Evolutionary conservation across 2,888 invertebrate genomes (phyloP).

Genomic region (Panopea generosa): DNA sequence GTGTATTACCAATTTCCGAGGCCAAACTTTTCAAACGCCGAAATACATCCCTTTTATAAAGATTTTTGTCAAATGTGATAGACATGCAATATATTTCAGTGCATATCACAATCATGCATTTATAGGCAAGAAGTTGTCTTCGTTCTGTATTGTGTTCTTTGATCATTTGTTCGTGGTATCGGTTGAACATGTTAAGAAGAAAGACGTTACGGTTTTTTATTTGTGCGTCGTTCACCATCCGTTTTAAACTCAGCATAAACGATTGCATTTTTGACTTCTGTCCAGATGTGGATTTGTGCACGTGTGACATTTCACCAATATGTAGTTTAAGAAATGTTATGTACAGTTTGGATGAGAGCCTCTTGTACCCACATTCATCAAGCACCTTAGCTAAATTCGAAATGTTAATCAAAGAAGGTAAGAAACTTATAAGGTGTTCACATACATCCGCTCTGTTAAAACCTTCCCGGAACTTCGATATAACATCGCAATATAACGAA

Average conservation of each 20-base stretch:
- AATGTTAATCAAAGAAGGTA: not conserved
- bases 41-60: conserved; percentile 47
- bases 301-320: not conserved
- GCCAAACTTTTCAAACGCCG: conserved; percentile 36
- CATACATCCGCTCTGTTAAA: not conserved
- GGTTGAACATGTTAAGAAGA: conserved; percentile 39
- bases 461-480: not conserved
- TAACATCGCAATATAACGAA: not conserved
- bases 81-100: conserved; percentile 21
- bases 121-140: conserved; percentile 37
- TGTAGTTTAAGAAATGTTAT: not conserved
- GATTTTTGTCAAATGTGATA: conserved; percentile 54
- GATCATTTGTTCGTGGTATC: conserved; percentile 15
- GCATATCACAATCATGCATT: conserved; percentile 33
- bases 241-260: conserved; percentile 34
- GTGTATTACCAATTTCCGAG: conserved; percentile 40
- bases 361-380: conserved; percentile 24
- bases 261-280: conserved; percentile 23
- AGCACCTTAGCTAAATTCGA: conserved; percentile 3
- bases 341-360: conserved; percentile 13
- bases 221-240: conserved; percentile 44
- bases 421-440: conserved; percentile 2
- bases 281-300: conserved; percentile 7
- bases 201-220: conserved; percentile 35
- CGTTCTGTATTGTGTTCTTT: conserved; percentile 29